Evolutionary conservation across 2,797 vertebrate species (phyloP).

Genomic region (Acanthurus leucopareius): DNA sequence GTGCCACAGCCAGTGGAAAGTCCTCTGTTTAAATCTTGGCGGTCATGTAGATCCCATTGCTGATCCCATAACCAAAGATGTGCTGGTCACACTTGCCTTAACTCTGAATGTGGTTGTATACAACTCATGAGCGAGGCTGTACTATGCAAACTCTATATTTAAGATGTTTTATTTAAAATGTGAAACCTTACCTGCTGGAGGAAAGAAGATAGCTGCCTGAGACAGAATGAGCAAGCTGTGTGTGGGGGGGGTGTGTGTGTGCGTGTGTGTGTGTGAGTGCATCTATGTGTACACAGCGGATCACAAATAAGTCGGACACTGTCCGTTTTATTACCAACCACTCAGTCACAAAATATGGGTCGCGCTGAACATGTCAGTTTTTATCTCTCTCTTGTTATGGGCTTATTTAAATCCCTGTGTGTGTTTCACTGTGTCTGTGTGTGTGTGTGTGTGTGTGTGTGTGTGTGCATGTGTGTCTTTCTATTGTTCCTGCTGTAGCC

Average conservation of each 20-base stretch:
- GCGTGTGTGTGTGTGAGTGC: slow-evolving; percentile 5
- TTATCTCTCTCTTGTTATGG: slow-evolving; percentile 50
- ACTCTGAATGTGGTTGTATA: slow-evolving; percentile 46
- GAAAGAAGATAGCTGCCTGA: slow-evolving; percentile 79
- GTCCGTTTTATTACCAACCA: slow-evolving; percentile 57
- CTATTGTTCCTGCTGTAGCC: slow-evolving; percentile 39
- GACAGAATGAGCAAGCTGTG: slow-evolving; percentile 49
- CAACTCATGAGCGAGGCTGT: slow-evolving; percentile 38
- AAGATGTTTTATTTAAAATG: slow-evolving; percentile 89
- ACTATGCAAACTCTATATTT: slow-evolving; percentile 76
- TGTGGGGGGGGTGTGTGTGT: slow-evolving; percentile 23
- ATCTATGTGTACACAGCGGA: slow-evolving; percentile 36
- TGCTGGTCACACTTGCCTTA: slow-evolving; percentile 39
- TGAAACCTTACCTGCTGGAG: slow-evolving; percentile 75
- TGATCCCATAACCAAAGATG: background rate
- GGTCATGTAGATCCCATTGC: background rate
- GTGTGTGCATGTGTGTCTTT: background rate
- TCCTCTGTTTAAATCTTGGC: background rate
- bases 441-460: slow-evolving; percentile 16
- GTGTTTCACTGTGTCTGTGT: slow-evolving; percentile 18
- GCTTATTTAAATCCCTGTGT: slow-evolving; percentile 48
- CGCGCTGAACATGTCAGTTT: slow-evolving; percentile 57
- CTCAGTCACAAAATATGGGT: slow-evolving; percentile 66
- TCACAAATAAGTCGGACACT: slow-evolving; percentile 53
- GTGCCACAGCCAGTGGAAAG: background rate